Conservation (phyloP, 1,140 invertebrate species). For the Hetaerina americana region DNA sequence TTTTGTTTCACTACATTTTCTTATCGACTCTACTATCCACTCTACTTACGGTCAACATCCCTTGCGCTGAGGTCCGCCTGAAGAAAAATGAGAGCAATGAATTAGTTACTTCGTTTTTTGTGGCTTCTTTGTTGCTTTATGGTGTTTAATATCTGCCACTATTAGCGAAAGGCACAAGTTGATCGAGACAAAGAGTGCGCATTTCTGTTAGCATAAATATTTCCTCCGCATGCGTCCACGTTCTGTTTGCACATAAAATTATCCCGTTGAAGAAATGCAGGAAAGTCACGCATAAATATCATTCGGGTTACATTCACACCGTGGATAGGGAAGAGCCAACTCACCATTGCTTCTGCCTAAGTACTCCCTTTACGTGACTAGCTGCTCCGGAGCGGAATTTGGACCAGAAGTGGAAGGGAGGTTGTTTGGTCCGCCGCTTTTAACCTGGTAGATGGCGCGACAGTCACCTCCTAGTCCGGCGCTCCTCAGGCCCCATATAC, state of each 20-base stretch:
- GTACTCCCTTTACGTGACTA: neutral
- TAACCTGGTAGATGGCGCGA: neutral
- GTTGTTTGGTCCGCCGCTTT: neutral
- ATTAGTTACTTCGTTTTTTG: no score
- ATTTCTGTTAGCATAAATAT: no score
- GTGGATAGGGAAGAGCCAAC: no score
- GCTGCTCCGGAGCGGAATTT: neutral
- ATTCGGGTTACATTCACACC: no score
- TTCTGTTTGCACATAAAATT: no score
- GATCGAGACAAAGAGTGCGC: slow-evolving; percentile 2
- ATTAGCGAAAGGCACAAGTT: neutral
- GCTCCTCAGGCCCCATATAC: no score
- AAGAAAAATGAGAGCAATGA: slow-evolving; percentile 23
- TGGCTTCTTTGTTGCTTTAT: no score
- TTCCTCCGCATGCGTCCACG: no score
- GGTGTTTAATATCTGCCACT: neutral
- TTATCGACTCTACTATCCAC: neutral
- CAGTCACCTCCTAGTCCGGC: no score
- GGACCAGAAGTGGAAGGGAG: neutral
- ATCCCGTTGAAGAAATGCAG: slow-evolving; percentile 23
- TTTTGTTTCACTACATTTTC: no score
- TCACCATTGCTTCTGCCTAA: neutral
- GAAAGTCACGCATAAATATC: no score
- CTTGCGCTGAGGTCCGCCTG: slow-evolving; percentile 57
- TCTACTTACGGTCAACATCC: slow-evolving; percentile 60